Percentiles rank a stretch among this genome's conserved stretches.
Evolutionary conservation across 2,113 vertebrate genomes (phyloP).

Genomic region (Aspidoscelis tigris): DNA sequence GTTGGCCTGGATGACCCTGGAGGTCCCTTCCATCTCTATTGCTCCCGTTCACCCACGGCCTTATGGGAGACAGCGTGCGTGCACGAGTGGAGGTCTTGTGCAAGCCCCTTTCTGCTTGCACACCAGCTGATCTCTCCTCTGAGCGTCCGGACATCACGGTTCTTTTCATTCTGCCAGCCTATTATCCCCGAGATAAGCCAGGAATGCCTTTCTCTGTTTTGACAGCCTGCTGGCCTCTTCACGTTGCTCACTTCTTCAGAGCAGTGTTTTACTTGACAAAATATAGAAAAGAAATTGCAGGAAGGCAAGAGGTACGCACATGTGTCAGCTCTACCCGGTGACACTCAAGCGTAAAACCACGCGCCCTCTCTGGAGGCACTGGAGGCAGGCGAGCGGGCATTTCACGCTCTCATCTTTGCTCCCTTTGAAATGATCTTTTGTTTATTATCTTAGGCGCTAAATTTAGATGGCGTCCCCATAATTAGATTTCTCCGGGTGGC

Average conservation of each 20-base stretch:
- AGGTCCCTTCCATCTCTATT: no score
- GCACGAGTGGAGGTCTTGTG: background rate
- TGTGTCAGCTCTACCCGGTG: background rate
- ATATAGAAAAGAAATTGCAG: slow-evolving; percentile 42
- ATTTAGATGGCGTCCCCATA: no score
- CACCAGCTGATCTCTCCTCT: no score
- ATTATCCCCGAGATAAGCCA: background rate
- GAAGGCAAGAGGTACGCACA: slow-evolving; percentile 24
- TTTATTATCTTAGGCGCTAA: no score
- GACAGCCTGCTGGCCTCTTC: slow-evolving; percentile 44
- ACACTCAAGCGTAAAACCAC: background rate
- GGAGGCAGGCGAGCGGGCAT: no score
- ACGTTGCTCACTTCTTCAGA: slow-evolving; percentile 47
- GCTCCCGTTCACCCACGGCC: no score
- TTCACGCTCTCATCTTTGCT: no score
- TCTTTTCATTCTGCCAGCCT: background rate
- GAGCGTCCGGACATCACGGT: no score
- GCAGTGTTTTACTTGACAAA: slow-evolving; percentile 46
- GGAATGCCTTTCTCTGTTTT: slow-evolving; percentile 38
- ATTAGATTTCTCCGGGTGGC: no score
- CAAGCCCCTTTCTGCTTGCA: background rate
- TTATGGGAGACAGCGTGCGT: no score
- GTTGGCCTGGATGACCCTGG: no score
- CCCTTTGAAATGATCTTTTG: no score
- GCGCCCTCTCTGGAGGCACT: background rate